These are phyloP conservation scores for Cirrhinus molitorella DNA, from an alignment of 2,797 vertebrate genomes.

Conservation along the genomic window DNA sequence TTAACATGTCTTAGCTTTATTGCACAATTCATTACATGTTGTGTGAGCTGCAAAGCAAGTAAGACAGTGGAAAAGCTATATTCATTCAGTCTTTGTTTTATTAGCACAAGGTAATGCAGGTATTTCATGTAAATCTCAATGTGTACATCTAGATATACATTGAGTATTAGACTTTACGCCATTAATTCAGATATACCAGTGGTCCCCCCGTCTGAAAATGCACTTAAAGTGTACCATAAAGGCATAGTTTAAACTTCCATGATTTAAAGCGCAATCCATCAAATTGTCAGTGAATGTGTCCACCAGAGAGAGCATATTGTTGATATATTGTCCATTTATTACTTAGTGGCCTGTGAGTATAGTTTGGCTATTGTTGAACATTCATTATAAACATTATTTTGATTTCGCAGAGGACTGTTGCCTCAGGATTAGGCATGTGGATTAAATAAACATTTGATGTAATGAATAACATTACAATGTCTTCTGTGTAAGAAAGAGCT, in stretches of 20 bases:
- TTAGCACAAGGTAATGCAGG: slow-evolving; percentile 23
- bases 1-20: slow-evolving; percentile 54
- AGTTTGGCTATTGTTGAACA: slow-evolving; percentile 44
- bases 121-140: slow-evolving; percentile 24
- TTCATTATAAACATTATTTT: slow-evolving; percentile 36
- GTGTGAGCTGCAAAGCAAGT: slow-evolving; percentile 19
- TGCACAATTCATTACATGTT: slow-evolving; percentile 44
- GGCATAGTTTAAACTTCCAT: slow-evolving; percentile 39
- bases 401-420: slow-evolving; percentile 30
- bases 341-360: slow-evolving; percentile 10
- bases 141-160: slow-evolving; percentile 25
- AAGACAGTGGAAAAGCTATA: slow-evolving; percentile 42
- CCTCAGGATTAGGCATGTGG: slow-evolving; percentile 35
- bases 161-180: slow-evolving; percentile 15
- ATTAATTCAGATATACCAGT: slow-evolving; percentile 34
- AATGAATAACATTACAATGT: slow-evolving; percentile 13
- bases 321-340: slow-evolving; percentile 25
- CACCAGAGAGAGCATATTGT: slow-evolving; percentile 14
- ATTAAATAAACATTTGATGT: slow-evolving; percentile 24
- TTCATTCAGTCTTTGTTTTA: slow-evolving; percentile 32
- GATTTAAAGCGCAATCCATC: slow-evolving; percentile 34
- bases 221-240: slow-evolving; percentile 45
- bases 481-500: slow-evolving; percentile 20
- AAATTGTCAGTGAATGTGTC: slow-evolving; percentile 34
- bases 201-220: slow-evolving; percentile 37